Base-by-base conservation (phyloP, 2,888 invertebrate species). In the Caenorhabditis becei region DNA sequence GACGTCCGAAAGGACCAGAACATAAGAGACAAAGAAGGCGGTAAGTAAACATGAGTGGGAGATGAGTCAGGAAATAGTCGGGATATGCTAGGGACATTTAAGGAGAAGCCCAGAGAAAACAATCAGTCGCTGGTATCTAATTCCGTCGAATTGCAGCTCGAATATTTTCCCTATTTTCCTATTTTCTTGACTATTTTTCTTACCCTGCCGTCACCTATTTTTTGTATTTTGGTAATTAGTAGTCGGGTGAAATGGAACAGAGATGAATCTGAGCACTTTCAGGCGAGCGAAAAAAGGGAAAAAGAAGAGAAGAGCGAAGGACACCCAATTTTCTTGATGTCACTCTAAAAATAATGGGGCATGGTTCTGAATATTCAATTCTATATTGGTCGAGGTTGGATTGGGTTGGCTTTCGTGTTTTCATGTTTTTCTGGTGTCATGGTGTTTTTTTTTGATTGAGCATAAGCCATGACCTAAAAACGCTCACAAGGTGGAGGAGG, bases 61-160 rank as follows among this genome's bases (percentile, higher is more conserved):
- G 59, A 63, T 72, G 63, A 72, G 18, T 72, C 72, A 72, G 63
- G 35, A 59, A 49, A 37, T 47, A 71, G 54, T 47, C 32, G 62
- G 56, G 14, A 56, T 32, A 32, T 32, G 28, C 56, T 20, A 18
- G 54, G 44, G 47, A 47, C 47, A 47, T 18, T 47, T 18, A 18
- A 47, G 35, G 53, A 35, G 32, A 49, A 47, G 41, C 18, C n/a
- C 16, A 69, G 32, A 58, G 32, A 47, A 32, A 59, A 35, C 35
- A 44, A 54, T 5, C 47, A 47, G 5, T 14, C 32, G 24, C 49
- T 56, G 56, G 35, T 56, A 28, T 28, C 56, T 56, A 56, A 28
- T 56, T 56, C 35, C 56, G 32, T 56, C n/a, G 16, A 28, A 32
- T 18, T 54, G 54, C 1, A n/a, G 54, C 56, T 47, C n/a, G n/a